phyloP scores from a whole-genome alignment of 2,113 vertebrate species.

The Cinclus cinclus region DNA sequence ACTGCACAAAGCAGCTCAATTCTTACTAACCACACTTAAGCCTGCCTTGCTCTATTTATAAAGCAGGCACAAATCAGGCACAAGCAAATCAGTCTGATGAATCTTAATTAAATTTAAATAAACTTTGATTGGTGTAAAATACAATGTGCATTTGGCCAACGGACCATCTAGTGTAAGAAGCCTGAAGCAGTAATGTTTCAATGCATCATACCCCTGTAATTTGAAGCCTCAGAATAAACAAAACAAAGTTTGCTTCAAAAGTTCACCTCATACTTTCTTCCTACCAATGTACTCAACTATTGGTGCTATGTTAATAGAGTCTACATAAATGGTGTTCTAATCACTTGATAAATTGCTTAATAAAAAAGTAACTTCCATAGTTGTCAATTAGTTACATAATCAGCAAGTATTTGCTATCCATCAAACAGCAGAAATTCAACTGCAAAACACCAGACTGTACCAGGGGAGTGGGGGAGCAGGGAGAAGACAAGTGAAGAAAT shows the following conservation, averaged over 20 bases:
- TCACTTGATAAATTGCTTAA: slow-evolving; percentile 36
- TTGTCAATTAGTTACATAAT: background rate
- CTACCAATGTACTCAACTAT: background rate
- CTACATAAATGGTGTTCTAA: background rate
- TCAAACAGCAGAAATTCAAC: slow-evolving; percentile 19
- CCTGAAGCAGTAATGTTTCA: background rate
- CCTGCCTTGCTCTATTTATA: background rate
- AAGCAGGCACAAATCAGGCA: background rate
- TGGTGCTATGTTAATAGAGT: background rate
- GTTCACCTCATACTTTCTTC: background rate
- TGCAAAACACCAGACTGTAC: background rate
- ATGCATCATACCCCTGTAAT: background rate
- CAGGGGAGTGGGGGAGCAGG: background rate
- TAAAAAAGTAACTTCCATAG: slow-evolving; percentile 42
- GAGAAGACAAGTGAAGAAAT: background rate
- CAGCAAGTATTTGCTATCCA: slow-evolving; percentile 13
- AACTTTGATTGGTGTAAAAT: background rate
- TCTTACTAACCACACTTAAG: background rate
- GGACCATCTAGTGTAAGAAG: background rate
- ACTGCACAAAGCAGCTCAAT: background rate
- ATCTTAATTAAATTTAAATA: slow-evolving; percentile 6
- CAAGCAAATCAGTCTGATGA: background rate
- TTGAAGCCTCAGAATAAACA: background rate
- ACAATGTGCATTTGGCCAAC: background rate
- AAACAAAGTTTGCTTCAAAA: slow-evolving; percentile 22